phyloP scores from a whole-genome alignment of 2,797 vertebrate genomes.

The Pseudomugil gertrudae region DNA sequence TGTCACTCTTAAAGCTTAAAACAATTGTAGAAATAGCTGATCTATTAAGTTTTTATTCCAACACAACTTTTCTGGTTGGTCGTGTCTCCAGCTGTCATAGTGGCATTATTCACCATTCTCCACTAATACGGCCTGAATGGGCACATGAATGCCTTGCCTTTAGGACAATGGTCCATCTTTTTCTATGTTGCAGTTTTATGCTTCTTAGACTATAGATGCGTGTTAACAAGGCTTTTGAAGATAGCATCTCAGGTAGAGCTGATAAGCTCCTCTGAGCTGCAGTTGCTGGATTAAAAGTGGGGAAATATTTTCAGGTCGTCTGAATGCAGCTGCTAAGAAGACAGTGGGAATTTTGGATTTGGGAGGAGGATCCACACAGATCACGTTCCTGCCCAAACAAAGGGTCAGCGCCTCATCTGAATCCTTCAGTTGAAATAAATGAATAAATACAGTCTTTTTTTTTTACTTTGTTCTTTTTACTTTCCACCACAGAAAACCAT shows the following conservation, averaged over 20 bases:
- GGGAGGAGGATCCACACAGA: slow-evolving; percentile 97
- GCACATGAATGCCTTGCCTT: slow-evolving; percentile 18
- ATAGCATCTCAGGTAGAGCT: slow-evolving; percentile 51
- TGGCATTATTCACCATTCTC: neutral
- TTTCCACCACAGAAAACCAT: slow-evolving; percentile 86
- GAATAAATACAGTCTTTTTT: neutral
- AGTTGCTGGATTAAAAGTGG: slow-evolving; percentile 39
- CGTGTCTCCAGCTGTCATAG: neutral
- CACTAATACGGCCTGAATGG: slow-evolving; percentile 16
- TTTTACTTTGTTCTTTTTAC: neutral
- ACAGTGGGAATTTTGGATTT: slow-evolving; percentile 95
- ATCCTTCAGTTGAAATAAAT: neutral
- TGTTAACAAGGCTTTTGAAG: slow-evolving; percentile 49
- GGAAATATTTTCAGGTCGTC: slow-evolving; percentile 84
- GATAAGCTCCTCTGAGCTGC: slow-evolving; percentile 39
- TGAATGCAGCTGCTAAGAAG: slow-evolving; percentile 79
- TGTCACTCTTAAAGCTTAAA: neutral
- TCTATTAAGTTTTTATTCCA: neutral
- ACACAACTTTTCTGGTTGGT: neutral
- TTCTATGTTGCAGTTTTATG: slow-evolving; percentile 33
- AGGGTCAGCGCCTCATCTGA: slow-evolving; percentile 81
- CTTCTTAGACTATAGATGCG: slow-evolving; percentile 25
- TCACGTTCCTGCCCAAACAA: slow-evolving; percentile 92
- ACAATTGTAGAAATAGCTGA: neutral
- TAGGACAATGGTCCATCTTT: too few species aligned